Base-by-base conservation (phyloP, 2,797 vertebrate species). In the Ptychadena robeensis region DNA sequence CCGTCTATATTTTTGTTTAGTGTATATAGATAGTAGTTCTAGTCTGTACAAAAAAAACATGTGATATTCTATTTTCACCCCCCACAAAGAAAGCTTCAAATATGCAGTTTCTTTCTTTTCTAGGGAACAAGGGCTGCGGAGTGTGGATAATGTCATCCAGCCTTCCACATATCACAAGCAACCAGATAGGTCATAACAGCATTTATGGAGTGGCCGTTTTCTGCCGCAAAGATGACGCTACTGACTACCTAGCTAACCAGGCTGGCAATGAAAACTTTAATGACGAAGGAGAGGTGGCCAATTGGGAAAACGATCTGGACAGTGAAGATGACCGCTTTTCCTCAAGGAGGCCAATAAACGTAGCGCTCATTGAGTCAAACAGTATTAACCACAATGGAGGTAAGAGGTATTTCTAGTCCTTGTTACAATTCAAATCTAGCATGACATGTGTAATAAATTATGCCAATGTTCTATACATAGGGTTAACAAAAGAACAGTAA, bases 131-230 rank as follows among this genome's bases (percentile, higher is more conserved):
- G 90, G 96, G 96, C 86, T 98, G 97, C 30, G 95, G 96, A 0
- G 95, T 98, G 79, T 97, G 96, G 96, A 94, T 98, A 63, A 96
- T 96, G 94, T 95, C 96, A 0, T 96, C 96, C 82, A 97, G 96
- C 89, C 94, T 97, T 70, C 95, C 96, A 0, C 96, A 97, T 71
- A 93, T 98, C 75, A 88, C 95, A 37, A 93, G 92, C 85, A 97
- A 96, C 89, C 93, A 94, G 79, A 94, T 98, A 85, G 95, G 94
- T 88, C 96, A 96, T 85, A 97, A 96, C 87, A 95, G 94, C 81
- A 94, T 96, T 89, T 96, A 97, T 0, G 96, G 96, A 14, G 90
- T 97, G 86, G 96, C 96, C 0, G 95, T 97, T 80, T 96, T 98
- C 87, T 97, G 95, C 91, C 91, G 92, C 87, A 97, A 96, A 87